Conservation (phyloP, 2,797 vertebrate species). For the Platyrinchus mystaceus region DNA sequence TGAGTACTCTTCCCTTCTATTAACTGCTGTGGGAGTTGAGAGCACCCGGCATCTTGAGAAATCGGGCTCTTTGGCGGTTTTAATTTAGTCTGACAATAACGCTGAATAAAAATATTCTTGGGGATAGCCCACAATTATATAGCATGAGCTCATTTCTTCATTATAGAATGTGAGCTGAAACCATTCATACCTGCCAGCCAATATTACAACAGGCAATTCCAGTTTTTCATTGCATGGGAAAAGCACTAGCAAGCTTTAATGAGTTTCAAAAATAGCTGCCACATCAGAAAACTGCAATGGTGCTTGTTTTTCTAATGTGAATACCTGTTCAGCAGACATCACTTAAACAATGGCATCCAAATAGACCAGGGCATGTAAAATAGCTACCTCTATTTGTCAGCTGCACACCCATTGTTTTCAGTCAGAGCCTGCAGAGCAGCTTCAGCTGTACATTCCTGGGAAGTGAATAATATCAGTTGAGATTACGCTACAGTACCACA, state of each 20-base stretch:
- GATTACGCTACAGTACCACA: conserved; percentile 77
- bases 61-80: conserved; percentile 4
- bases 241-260: conserved; percentile 36
- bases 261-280: conserved; percentile 52
- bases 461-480: conserved; percentile 80
- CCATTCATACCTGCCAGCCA: conserved; percentile 60
- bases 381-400: conserved; percentile 66
- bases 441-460: conserved; percentile 78
- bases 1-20: conserved; percentile 1
- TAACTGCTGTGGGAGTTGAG: conserved; percentile 26
- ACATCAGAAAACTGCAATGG: conserved; percentile 33
- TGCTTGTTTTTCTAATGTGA: conserved; percentile 54
- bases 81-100: conserved; percentile 56
- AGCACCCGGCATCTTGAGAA: conserved; percentile 55
- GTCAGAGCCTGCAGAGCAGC: conserved; percentile 63
- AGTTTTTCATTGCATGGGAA: conserved; percentile 62
- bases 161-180: conserved; percentile 62
- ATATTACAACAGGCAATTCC: conserved; percentile 60
- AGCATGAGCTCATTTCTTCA: conserved; percentile 61
- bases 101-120: conserved; percentile 63
- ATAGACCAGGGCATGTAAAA: conserved; percentile 49
- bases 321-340: conserved; percentile 64
- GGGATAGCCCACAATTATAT: conserved; percentile 65
- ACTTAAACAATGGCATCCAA: conserved; percentile 61
- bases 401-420: conserved; percentile 72